Percentiles rank a stretch among this genome's conserved stretches.
Conservation (phyloP, 2,113 vertebrate genomes). For the Melanostigma gelatinosum region DNA sequence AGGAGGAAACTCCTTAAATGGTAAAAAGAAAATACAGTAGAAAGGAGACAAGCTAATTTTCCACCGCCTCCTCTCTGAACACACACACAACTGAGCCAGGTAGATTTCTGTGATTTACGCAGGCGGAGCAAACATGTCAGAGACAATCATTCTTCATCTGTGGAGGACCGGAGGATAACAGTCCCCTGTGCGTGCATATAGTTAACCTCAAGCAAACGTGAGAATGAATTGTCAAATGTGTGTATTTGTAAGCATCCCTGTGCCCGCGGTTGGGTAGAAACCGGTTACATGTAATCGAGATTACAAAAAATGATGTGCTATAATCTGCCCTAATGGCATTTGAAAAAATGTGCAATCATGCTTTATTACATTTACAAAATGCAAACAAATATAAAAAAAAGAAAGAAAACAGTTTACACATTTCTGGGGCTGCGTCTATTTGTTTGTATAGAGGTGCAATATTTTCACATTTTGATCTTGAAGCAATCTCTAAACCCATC, state of each 20-base stretch:
- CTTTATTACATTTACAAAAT: background rate
- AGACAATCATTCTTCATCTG: constrained; percentile 64
- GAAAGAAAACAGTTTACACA: background rate
- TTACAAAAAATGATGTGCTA: background rate
- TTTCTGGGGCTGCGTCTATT: too few species aligned
- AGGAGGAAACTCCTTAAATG: background rate
- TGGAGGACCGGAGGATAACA: constrained; percentile 17
- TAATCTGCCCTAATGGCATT: background rate
- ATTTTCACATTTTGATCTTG: background rate
- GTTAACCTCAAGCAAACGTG: constrained; percentile 44
- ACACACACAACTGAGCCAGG: constrained; percentile 36
- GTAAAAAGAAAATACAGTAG: background rate
- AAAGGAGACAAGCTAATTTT: background rate
- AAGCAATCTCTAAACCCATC: background rate
- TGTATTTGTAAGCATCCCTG: constrained; percentile 1
- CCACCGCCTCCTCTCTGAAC: background rate
- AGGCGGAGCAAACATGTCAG: constrained; percentile 53
- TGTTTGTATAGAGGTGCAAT: background rate
- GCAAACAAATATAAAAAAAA: too few species aligned
- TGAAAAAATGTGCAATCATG: background rate
- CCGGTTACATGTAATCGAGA: background rate
- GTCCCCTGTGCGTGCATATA: constrained; percentile 29
- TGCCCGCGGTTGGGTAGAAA: background rate
- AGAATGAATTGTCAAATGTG: constrained; percentile 13
- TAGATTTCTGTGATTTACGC: constrained; percentile 50